Conservation (phyloP, 2,888 invertebrate species). For the Allolobophora icterica region DNA sequence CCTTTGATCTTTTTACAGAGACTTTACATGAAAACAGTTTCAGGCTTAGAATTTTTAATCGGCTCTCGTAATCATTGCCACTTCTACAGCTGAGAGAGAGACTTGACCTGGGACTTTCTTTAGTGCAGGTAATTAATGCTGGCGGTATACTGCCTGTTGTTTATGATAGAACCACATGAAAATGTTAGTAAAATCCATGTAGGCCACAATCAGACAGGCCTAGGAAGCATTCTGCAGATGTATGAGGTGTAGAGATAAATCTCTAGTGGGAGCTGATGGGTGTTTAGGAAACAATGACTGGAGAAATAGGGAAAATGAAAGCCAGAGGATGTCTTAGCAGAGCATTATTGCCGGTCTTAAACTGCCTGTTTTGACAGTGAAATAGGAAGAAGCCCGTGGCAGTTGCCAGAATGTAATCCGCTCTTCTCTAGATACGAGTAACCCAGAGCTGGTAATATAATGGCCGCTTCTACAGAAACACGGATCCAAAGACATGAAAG, state of each 20-base stretch:
- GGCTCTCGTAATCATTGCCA: neutral
- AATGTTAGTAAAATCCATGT: neutral
- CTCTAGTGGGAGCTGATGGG: neutral
- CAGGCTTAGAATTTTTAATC: neutral
- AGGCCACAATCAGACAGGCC: neutral
- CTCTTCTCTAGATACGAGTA: neutral
- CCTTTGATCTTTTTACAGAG: conserved; percentile 6
- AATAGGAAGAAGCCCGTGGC: neutral
- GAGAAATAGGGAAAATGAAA: neutral
- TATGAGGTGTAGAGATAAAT: neutral
- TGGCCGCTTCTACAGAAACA: neutral
- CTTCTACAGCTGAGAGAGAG: neutral
- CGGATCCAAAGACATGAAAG: neutral
- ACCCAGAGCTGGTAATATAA: neutral
- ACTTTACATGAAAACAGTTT: neutral
- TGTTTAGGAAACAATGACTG: neutral
- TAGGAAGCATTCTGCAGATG: neutral
- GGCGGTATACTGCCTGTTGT: neutral
- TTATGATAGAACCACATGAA: neutral
- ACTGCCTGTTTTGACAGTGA: no score
- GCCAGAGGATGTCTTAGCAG: neutral
- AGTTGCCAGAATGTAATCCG: neutral
- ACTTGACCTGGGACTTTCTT: neutral
- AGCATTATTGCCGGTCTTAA: neutral
- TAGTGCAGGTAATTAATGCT: conserved; percentile 17